phyloP scores from a whole-genome alignment of 2,797 vertebrate species.

The Heteromormyrus szaboi region DNA sequence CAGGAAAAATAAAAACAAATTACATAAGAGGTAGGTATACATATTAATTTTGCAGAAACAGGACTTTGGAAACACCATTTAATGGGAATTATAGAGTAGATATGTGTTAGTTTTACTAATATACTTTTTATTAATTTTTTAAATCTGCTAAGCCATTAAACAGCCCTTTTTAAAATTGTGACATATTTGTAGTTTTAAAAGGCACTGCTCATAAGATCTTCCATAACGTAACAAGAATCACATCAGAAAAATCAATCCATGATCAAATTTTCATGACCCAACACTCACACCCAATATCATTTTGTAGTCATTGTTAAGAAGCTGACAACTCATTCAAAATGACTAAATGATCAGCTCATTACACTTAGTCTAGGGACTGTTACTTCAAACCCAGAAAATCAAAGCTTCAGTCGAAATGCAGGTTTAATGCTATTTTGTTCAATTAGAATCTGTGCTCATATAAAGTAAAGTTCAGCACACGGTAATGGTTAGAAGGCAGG shows the following conservation, averaged over 20 bases:
- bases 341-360: neutral
- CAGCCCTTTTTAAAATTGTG: conserved; percentile 23
- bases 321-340: neutral
- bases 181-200: conserved; percentile 23
- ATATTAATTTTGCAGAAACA: conserved; percentile 19
- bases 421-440: neutral
- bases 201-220: conserved; percentile 19
- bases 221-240: conserved; percentile 8
- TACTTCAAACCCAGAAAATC: neutral
- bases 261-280: neutral
- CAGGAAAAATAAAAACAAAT: conserved; percentile 40
- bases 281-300: neutral
- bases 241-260: neutral
- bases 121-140: conserved; percentile 19
- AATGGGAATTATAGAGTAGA: conserved; percentile 7
- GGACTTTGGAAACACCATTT: conserved; percentile 39
- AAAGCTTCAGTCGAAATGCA: neutral
- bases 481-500: neutral
- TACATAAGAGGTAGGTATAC: conserved; percentile 57
- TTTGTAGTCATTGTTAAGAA: neutral
- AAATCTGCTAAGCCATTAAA: conserved; percentile 24
- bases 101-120: conserved; percentile 10
- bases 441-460: neutral
- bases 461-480: neutral
- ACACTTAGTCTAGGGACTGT: neutral